Conservation (phyloP, 2,113 vertebrate species). For the Emydura subglobosa region DNA sequence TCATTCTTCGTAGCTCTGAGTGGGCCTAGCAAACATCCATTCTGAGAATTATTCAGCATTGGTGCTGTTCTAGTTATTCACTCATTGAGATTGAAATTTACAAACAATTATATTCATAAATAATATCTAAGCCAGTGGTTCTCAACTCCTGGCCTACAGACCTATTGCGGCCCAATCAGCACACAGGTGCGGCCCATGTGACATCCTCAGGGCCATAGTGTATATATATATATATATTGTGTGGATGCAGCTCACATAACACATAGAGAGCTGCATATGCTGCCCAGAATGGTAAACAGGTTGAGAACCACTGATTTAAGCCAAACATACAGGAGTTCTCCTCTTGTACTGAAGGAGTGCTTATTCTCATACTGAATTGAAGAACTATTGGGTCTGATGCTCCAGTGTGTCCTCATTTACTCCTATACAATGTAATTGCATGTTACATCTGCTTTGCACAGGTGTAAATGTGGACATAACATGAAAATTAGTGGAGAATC, state of each 20-base stretch:
- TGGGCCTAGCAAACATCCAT: neutral
- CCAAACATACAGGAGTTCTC: neutral
- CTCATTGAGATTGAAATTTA: neutral
- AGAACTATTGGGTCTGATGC: neutral
- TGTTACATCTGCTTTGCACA: neutral
- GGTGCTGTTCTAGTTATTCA: neutral
- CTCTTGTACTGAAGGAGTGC: neutral
- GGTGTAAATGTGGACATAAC: neutral
- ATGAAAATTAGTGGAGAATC: neutral
- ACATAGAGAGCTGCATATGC: too few species aligned
- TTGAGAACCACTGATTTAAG: neutral
- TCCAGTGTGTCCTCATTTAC: neutral
- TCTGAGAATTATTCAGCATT: conserved; percentile 10
- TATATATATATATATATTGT: too few species aligned
- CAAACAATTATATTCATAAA: conserved; percentile 17
- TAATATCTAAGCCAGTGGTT: neutral
- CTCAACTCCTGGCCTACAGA: too few species aligned
- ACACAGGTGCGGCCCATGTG: too few species aligned
- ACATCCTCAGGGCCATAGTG: too few species aligned
- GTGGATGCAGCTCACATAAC: too few species aligned
- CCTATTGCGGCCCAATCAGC: too few species aligned
- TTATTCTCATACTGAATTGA: neutral
- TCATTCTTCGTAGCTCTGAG: conserved; percentile 4
- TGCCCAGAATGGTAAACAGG: too few species aligned
- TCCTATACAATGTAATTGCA: neutral